Conservation (phyloP, 2,797 vertebrate species). For the Enteromius mattozi region DNA sequence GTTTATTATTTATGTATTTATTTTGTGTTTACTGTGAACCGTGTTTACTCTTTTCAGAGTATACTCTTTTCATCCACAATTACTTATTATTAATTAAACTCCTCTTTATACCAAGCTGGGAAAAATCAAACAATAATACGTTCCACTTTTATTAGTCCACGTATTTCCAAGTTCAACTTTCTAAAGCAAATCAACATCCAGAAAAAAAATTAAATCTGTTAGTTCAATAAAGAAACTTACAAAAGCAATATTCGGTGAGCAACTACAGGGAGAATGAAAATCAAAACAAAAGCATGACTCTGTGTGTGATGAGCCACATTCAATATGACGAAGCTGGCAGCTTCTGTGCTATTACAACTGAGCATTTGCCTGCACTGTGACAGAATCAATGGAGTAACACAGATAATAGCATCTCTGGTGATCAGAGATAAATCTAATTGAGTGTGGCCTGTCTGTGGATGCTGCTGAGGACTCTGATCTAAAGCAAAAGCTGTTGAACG, state of each 20-base stretch:
- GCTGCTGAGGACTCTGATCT: neutral
- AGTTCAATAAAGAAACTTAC: neutral
- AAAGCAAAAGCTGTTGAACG: neutral
- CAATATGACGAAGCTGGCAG: neutral
- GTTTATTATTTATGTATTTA: neutral
- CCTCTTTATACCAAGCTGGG: neutral
- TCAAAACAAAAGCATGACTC: neutral
- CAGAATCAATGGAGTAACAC: constrained; percentile 36
- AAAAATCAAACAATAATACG: neutral
- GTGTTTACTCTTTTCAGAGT: neutral
- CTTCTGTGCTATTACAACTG: constrained; percentile 10
- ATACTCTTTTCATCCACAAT: neutral
- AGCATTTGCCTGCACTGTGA: neutral
- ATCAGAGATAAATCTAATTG: constrained; percentile 47
- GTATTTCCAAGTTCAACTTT: neutral
- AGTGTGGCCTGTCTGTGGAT: constrained; percentile 19
- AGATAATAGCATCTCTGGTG: constrained; percentile 47
- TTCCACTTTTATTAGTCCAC: neutral
- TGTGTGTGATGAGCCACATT: neutral
- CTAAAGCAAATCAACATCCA: neutral
- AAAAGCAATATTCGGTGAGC: neutral
- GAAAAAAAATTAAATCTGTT: neutral
- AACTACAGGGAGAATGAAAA: neutral
- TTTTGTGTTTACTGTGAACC: neutral
- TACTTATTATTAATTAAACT: neutral